Conservation (phyloP, 2,888 invertebrate species). For the Lysandra bellargus region DNA sequence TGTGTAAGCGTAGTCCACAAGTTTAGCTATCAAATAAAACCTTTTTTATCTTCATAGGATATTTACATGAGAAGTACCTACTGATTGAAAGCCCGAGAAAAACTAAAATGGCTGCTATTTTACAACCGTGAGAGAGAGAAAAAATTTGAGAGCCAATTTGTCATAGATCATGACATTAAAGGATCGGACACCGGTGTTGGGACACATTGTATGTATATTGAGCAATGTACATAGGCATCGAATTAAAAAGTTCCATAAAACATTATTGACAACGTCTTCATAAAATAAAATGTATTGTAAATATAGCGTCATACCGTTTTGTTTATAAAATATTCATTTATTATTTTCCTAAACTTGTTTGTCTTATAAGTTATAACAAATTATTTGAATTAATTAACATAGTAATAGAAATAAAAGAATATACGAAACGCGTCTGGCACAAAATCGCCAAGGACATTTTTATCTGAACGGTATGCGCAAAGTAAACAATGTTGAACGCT, state of each 20-base stretch:
- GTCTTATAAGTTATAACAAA: conserved; percentile 25
- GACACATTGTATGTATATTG: no score
- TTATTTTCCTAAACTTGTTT: background rate
- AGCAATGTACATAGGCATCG: background rate
- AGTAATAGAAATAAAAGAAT: conserved; percentile 57
- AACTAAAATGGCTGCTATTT: no score
- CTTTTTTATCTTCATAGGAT: no score
- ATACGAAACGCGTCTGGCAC: conserved; percentile 58
- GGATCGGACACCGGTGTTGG: no score
- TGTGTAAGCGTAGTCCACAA: no score
- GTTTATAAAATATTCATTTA: background rate
- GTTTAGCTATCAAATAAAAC: no score
- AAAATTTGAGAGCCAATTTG: no score
- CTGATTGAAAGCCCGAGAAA: no score
- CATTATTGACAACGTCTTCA: background rate
- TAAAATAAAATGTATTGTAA: background rate
- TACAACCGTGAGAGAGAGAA: no score
- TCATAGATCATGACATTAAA: no score
- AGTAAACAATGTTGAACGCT: conserved; percentile 72
- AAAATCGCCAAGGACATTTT: conserved; percentile 76
- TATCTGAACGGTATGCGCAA: conserved; percentile 74
- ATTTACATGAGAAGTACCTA: no score
- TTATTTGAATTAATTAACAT: conserved; percentile 43
- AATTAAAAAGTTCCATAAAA: background rate
- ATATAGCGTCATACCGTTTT: background rate